Base-by-base conservation (phyloP, 2,888 invertebrate genomes). In the Torymus texanus region DNA sequence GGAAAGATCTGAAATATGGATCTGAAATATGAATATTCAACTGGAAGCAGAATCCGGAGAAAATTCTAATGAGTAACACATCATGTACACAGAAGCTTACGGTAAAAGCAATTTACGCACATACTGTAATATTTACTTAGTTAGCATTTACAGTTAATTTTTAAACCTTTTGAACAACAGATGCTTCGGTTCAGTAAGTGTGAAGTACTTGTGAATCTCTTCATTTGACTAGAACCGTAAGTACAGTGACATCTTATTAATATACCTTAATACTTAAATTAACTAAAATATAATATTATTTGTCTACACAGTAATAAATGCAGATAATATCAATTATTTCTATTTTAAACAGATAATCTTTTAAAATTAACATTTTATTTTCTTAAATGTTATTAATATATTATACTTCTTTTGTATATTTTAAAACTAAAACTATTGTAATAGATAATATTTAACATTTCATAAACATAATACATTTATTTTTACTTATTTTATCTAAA, bases 201-300 rank as follows among this genome's bases (percentile, higher is more conserved):
- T 51, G 3, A 0, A n/a, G 50, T 24, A 70, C 63, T 56, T 50
- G 13, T n/a, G 16, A 58, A 56, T 51, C 63, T 68, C 12, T 16
- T 63, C 66, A 75, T 70, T 50, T 70, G 41, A 76, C n/a, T 70
- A 58, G 29, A 50, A 62, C 21, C 55, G 55, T 68, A 41, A 62
- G 61, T 76, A 68, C 29, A 29, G 2, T 29, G 29, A 29, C 29
- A 29, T 29, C 29, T 29, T 29, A 5, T 0, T 29, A 29, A 29
- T 29, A 29, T 29, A 29, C 2, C 21, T 5, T 29, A n/a, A n/a
- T n/a, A n/a, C n/a, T n/a, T n/a, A n/a, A n/a, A n/a, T n/a, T n/a
- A n/a, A n/a, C n/a, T n/a, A 29, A 5, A 29, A 29, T 29, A 29
- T 29, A 29, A 29, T 29, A 29, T 29, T 29, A 29, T 29, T 29